A percentile compares a stretch with the other conserved stretches of the same genome.
Conservation (phyloP, 2,113 vertebrate species). For the Cardinalis cardinalis region DNA sequence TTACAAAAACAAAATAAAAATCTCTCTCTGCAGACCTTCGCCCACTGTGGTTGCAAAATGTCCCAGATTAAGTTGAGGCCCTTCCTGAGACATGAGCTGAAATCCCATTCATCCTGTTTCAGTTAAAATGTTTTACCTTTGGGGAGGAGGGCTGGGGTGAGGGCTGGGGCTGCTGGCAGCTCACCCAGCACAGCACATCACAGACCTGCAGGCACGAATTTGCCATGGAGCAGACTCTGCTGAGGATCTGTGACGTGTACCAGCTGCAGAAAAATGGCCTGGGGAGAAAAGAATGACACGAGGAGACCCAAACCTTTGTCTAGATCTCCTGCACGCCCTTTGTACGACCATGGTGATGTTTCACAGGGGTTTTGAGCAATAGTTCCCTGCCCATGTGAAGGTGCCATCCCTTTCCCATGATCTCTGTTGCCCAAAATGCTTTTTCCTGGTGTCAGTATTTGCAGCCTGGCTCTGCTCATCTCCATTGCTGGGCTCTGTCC, state of each 20-base stretch:
- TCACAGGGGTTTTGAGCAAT: neutral
- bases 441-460: neutral
- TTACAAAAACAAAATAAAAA: neutral
- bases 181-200: neutral
- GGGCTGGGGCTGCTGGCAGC: neutral
- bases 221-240: neutral
- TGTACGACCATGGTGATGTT: neutral
- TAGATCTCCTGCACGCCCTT: neutral
- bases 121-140: neutral
- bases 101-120: neutral
- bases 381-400: neutral
- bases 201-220: neutral
- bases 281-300: neutral
- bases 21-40: neutral
- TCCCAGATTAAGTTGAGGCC: neutral
- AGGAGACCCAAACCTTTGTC: neutral
- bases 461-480: neutral
- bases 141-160: neutral
- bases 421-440: neutral
- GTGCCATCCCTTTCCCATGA: neutral
- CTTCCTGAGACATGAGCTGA: neutral
- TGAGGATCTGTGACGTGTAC: neutral
- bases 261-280: neutral
- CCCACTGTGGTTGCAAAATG: neutral
- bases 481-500: neutral